Evolutionary conservation across 2,797 vertebrate genomes (phyloP), one percentile per base, ranked within the genome.

Genomic region (Salmo trutta): DNA sequence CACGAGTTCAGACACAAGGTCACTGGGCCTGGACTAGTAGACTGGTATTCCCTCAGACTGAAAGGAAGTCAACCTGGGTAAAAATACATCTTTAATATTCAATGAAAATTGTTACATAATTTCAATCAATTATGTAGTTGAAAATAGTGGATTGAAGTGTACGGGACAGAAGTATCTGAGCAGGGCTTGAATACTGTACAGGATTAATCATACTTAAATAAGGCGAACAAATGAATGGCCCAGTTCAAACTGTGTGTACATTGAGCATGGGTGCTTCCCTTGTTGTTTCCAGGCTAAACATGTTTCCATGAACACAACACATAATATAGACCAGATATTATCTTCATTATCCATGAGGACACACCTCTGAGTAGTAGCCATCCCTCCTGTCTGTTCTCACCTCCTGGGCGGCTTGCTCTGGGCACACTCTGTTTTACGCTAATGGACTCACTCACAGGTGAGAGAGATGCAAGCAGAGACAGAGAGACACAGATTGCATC

Each of bases 181-280:
- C 64, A 29, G 3, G 62, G 62, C 10, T 27, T 21, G n/a, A 65
- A 65, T 10, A 65, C 8, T 10, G 27, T 24, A 21, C 21, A 65
- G 21, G 62, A 21, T 27, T 4, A 24, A n/a, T 21, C 21, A 1
- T 21, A 1, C 21, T 27, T 5, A 5, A 4, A 2, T 66, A 29
- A 5, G 24, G 24, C 17, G 4, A 33, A 3, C 5, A 19, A 19
- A 7, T 69, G 66, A 17, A 6, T 68, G 66, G 41, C 41, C 8
- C 8, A 47, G 41, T 47, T 2, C 41, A 47, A 47, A 47, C 41
- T 41, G 68, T 81, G 8, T 68, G 51, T 5, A 54, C 14, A n/a
- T 47, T 33, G 21, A 75, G 75, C 77, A 76, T 59, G 78, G 85
- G 82, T 79, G 85, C 76, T 76, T 77, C 73, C 76, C 65, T 16